These are phyloP conservation scores for Macaria liturata DNA, from an alignment of 2,888 invertebrate species.

Conservation along the genomic window DNA sequence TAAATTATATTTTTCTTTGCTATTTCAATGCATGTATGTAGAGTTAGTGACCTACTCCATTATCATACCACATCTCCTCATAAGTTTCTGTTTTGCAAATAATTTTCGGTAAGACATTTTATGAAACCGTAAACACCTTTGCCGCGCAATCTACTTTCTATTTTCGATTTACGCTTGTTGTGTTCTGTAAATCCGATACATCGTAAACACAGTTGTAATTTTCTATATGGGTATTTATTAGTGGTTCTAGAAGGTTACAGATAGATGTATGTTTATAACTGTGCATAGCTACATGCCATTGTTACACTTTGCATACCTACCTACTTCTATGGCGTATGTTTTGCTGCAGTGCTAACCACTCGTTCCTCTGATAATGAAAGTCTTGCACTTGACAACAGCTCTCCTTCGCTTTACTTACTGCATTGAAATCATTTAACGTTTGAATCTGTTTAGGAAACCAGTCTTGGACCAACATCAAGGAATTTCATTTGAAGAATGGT, in stretches of 20 bases:
- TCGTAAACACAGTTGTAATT: neutral
- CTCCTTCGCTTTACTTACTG: neutral
- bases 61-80: neutral
- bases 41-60: slow-evolving; percentile 4
- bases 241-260: slow-evolving; percentile 5
- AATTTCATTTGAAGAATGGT: slow-evolving; percentile 49
- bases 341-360: slow-evolving; percentile 3
- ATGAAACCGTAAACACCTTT: slow-evolving; percentile 34
- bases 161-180: slow-evolving; percentile 36
- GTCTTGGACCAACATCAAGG: slow-evolving; percentile 8
- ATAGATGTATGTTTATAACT: neutral
- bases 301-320: slow-evolving; percentile 2
- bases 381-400: no score
- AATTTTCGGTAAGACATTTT: slow-evolving; percentile 26
- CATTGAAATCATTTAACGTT: neutral
- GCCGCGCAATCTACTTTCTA: slow-evolving; percentile 64
- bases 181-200: neutral
- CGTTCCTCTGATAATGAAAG: no score
- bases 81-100: slow-evolving; percentile 13
- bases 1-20: slow-evolving; percentile 17
- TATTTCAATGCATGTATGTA: slow-evolving; percentile 7
- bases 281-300: neutral
- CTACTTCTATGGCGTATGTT: slow-evolving; percentile 1
- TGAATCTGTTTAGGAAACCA: slow-evolving; percentile 13
- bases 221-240: neutral